These are phyloP conservation scores for Eucera pruinosa DNA, from an alignment of 2,888 invertebrate species.

Conservation along the genomic window DNA sequence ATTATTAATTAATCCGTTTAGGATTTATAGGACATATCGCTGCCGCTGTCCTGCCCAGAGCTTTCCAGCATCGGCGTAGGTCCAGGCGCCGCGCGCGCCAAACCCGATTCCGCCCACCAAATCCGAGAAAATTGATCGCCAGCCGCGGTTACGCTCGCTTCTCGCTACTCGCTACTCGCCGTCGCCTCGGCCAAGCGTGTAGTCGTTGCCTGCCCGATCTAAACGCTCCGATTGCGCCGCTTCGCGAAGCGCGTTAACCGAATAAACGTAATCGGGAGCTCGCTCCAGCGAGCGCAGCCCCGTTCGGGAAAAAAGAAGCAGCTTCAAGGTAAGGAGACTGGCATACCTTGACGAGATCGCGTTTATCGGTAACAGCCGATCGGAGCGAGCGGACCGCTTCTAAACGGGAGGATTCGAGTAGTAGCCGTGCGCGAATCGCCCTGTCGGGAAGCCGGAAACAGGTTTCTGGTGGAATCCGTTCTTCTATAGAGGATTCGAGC, in stretches of 20 bases:
- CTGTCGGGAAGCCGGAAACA: slow-evolving; percentile 60
- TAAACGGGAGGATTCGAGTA: slow-evolving; percentile 43
- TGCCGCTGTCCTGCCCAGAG: slow-evolving; percentile 43
- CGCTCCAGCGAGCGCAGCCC: slow-evolving; percentile 1
- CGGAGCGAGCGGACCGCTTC: slow-evolving; percentile 39
- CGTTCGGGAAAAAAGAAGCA: background rate
- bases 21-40: slow-evolving; percentile 68
- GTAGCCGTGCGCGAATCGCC: slow-evolving; percentile 45
- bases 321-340: slow-evolving; percentile 32
- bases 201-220: background rate
- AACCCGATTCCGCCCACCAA: background rate
- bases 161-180: no score
- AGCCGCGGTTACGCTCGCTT: no score
- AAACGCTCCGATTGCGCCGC: background rate
- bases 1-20: slow-evolving; percentile 75
- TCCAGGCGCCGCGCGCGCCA: background rate
- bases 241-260: slow-evolving; percentile 46
- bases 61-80: slow-evolving; percentile 3
- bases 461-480: slow-evolving; percentile 62
- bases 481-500: slow-evolving; percentile 40
- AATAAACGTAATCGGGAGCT: slow-evolving; percentile 27
- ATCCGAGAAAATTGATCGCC: slow-evolving; percentile 16
- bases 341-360: slow-evolving; percentile 62
- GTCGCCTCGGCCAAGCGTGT: background rate
- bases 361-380: slow-evolving; percentile 62